Conservation (phyloP, 2,797 vertebrate species). For the Lagodon rhomboides region DNA sequence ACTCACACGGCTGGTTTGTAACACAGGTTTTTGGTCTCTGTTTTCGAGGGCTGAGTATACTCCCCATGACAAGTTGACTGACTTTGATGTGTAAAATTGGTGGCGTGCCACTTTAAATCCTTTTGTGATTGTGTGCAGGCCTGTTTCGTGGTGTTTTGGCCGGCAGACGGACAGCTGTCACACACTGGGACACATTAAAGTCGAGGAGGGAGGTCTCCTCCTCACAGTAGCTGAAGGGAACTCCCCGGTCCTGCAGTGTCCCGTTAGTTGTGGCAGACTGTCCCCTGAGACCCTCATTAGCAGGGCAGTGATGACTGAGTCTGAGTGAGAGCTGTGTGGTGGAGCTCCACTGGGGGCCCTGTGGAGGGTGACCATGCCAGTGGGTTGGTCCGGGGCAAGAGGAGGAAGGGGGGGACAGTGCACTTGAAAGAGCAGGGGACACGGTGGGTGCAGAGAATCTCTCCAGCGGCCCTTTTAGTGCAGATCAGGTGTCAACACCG, state of each 20-base stretch:
- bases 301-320: slow-evolving; percentile 76
- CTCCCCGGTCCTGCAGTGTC: slow-evolving; percentile 58
- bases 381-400: slow-evolving; percentile 49
- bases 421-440: slow-evolving; percentile 78
- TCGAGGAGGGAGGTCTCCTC: slow-evolving; percentile 36
- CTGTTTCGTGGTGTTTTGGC: slow-evolving; percentile 44
- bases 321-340: slow-evolving; percentile 61
- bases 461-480: slow-evolving; percentile 84
- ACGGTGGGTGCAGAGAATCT: slow-evolving; percentile 74
- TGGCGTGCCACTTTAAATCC: slow-evolving; percentile 13
- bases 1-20: neutral
- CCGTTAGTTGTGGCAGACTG: slow-evolving; percentile 58
- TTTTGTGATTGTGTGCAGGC: slow-evolving; percentile 3
- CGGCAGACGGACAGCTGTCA: slow-evolving; percentile 66
- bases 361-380: slow-evolving; percentile 61
- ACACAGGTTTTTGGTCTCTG: neutral
- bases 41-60: neutral
- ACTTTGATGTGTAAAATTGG: neutral
- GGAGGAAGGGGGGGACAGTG: slow-evolving; percentile 41
- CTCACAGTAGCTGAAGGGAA: slow-evolving; percentile 56
- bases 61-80: neutral
- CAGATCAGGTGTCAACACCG: slow-evolving; percentile 83
- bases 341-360: slow-evolving; percentile 55
- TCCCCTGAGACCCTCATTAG: slow-evolving; percentile 83
- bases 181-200: slow-evolving; percentile 34